A percentile compares a stretch with the other conserved stretches of the same genome.
phyloP scores from a whole-genome alignment of 1,140 invertebrate species.

The Phocides pigmalion region DNA sequence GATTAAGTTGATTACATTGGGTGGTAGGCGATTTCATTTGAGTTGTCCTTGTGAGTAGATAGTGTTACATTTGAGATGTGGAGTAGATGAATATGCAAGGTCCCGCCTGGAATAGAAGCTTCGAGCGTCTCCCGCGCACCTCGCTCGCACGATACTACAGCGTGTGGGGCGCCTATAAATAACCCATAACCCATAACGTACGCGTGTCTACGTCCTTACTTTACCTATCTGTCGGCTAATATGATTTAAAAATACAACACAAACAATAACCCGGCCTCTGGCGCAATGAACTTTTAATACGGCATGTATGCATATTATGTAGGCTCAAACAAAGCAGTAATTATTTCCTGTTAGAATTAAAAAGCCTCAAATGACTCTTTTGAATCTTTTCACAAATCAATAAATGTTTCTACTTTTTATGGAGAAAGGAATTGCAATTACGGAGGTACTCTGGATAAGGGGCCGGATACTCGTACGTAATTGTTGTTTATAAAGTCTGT shows the following conservation, averaged over 20 bases:
- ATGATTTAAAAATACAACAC: conserved; percentile 36
- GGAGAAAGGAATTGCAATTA: conserved; percentile 32
- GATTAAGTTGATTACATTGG: conserved; percentile 6
- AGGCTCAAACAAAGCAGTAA: conserved; percentile 18
- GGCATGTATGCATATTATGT: not conserved
- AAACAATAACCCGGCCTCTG: conserved; percentile 31
- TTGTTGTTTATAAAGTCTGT: conserved; percentile 32
- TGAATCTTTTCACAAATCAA: conserved; percentile 20
- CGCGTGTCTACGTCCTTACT: conserved; percentile 41
- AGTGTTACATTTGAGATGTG: conserved; percentile 13
- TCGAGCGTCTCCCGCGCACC: conserved; percentile 62
- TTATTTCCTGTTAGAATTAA: conserved; percentile 12
- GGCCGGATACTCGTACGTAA: conserved; percentile 26
- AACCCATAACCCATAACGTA: conserved; percentile 48
- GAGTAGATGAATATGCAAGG: conserved; percentile 51
- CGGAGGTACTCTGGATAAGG: conserved; percentile 23
- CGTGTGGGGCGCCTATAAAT: conserved; percentile 74
- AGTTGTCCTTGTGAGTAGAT: conserved; percentile 1
- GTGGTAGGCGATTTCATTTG: not conserved
- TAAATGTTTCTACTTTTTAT: conserved; percentile 24
- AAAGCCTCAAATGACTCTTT: conserved; percentile 19
- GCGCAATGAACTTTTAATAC: conserved; percentile 26
- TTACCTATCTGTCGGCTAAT: conserved; percentile 37
- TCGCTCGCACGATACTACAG: conserved; percentile 42
- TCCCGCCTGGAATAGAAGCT: conserved; percentile 64